Base-by-base conservation (phyloP, 2,888 invertebrate species). In the Hetaerina titia region DNA sequence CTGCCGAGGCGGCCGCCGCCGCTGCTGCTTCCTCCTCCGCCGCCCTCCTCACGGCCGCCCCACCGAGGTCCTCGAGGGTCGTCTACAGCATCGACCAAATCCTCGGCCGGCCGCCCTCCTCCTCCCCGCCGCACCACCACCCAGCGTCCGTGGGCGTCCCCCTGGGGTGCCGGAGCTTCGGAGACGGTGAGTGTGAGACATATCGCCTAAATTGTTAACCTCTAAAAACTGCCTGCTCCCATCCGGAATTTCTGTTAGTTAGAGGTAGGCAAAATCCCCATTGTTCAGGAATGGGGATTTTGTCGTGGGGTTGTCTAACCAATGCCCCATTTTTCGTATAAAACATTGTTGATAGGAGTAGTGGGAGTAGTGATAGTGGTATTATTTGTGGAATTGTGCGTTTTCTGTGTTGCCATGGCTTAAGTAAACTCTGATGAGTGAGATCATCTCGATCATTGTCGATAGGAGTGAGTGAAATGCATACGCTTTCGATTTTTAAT, bases 21-120 rank as follows among this genome's bases (percentile, higher is more conserved):
- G 92, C 92, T 0, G 92, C 64, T 22, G 92, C 92, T 56, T 92
- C 92, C 19, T 92, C 92, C 22, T 92, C 92, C 19, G 92, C 92
- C 17, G 92, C 92, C 92, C 64, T 92, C 45, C 90, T 64, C 25
- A 63, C 90, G 31, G 81, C 81, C 81, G 81, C 81, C 7, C 81
- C 81, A 15, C 92, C 92, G 11, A 64, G 69, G 56, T 56, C 69
- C 22, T 92, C 92, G 0, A 69, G 69, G 22, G 69, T 64, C 22
- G 92, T 92, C 69, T 92, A 92, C 92, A 92, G 92, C 92, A 92
- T 92, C 57, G 92, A 92, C 92, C 92, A 92, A 31, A 92, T 92
- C 45, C 92, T 92, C 56, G 92, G 92, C 45, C 31, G 81, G 31
- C 81, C 81, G 81, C 81, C 81, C 31, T 81, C 81, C 11, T 56